Evolutionary conservation across 2,888 invertebrate species (phyloP), one percentile per base, ranked within the genome.

Genomic region (Megastigmus dorsalis): DNA sequence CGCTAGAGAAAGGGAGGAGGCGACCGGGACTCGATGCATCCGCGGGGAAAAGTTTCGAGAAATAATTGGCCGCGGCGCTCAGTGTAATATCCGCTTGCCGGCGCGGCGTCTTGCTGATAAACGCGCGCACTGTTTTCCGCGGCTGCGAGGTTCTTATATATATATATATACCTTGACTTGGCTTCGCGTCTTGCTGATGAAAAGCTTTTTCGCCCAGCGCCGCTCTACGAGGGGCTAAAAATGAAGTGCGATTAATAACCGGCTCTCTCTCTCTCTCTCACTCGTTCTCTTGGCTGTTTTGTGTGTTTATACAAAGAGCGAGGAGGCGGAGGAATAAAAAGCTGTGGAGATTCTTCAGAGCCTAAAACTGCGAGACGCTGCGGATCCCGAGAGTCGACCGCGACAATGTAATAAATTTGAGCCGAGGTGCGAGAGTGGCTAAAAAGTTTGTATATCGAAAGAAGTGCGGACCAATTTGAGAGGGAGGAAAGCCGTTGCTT

Each of bases 201-300:
- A 67, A 67, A 74, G 74, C 74, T 74, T 74, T 67, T 62, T 55
- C 43, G 18, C 28, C 28, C 18, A 10, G 38, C 43, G 74, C 9
- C 38, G 52, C 13, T 10, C 15, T 15, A 23, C n/a, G 36, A 36
- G 57, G n/a, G 36, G 57, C 63, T 68, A 75, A 75, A 75, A 75
- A 75, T 75, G 72, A 72, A 72, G 65, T 28, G 36, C 75, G 57
- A 75, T 75, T 75, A 75, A 75, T 75, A 75, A 75, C 68, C 36
- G 55, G 36, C 38, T 45, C 57, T 10, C 41, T 4, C 20, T n/a
- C 30, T 33, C 26, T n/a, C 6, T 41, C 9, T 28, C 26, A n/a
- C 45, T 15, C 18, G 2, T 18, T 43, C 43, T 20, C 30, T 18
- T 9, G 36, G n/a, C n/a, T 4, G 13, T 13, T 9, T n/a, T 43